These are phyloP conservation scores for Lampris megalopsis DNA, from an alignment of 2,113 vertebrate genomes.

Conservation along the genomic window DNA sequence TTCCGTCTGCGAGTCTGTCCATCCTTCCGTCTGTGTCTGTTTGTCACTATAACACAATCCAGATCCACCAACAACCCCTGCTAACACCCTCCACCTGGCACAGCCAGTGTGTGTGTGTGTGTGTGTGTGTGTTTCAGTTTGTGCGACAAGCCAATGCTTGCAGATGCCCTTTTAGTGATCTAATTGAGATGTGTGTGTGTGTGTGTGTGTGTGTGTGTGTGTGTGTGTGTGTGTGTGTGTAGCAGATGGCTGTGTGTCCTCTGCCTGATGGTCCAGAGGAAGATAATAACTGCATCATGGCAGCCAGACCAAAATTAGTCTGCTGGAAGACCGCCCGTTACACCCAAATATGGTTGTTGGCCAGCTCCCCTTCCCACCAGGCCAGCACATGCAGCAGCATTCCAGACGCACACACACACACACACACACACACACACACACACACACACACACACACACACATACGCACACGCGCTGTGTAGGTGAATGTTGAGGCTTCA, in stretches of 20 bases:
- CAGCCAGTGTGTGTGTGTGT: slow-evolving; percentile 3
- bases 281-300: slow-evolving; percentile 99
- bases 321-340: slow-evolving; percentile 92
- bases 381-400: slow-evolving; percentile 90
- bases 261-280: slow-evolving; percentile 96
- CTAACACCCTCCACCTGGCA: too few relatives aligned
- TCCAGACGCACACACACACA: slow-evolving; percentile 1
- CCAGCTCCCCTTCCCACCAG: slow-evolving; percentile 90
- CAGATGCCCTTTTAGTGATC: slow-evolving; percentile 93
- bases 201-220: too few relatives aligned
- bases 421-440: slow-evolving; percentile 22
- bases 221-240: slow-evolving; percentile 76
- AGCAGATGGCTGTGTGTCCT: slow-evolving; percentile 98
- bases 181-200: slow-evolving; percentile 99
- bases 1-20: too few relatives aligned
- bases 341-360: slow-evolving; percentile 72
- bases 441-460: slow-evolving; percentile 1
- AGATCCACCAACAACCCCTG: too few relatives aligned
- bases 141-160: slow-evolving; percentile 38
- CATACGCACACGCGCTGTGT: neutral
- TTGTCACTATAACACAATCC: too few relatives aligned
- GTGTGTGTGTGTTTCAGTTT: slow-evolving; percentile 27
- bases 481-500: too few relatives aligned
- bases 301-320: slow-evolving; percentile 98
- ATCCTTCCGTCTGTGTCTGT: slow-evolving; percentile 14